These are phyloP conservation scores for Semibalanus balanoides DNA, from an alignment of 1,140 invertebrate genomes.

Conservation along the genomic window DNA sequence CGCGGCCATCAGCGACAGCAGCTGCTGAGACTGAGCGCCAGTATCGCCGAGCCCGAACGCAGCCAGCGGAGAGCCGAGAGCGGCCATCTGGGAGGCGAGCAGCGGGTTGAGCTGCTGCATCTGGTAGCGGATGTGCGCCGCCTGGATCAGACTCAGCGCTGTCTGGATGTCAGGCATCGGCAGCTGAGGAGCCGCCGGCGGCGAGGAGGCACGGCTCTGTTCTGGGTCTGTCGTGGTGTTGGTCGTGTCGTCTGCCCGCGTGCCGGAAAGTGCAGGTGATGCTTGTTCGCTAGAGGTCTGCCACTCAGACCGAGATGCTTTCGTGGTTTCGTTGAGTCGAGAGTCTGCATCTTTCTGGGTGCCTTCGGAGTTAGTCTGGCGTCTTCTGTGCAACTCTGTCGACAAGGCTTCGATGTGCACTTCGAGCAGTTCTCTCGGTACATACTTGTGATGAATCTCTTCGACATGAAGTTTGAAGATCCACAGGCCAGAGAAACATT, in stretches of 20 bases:
- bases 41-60: slow-evolving; percentile 11
- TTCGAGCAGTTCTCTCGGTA: slow-evolving; percentile 75
- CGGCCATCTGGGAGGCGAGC: neutral
- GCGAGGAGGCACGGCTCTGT: no score
- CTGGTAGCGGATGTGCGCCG: slow-evolving; percentile 2
- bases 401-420: slow-evolving; percentile 82
- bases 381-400: slow-evolving; percentile 53
- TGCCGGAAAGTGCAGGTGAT: no score
- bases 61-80: neutral
- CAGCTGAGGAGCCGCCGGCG: slow-evolving; percentile 36
- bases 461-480: slow-evolving; percentile 88
- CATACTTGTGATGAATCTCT: slow-evolving; percentile 80
- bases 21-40: slow-evolving; percentile 10
- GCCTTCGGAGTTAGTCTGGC: no score
- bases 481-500: slow-evolving; percentile 88
- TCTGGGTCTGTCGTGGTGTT: no score
- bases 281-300: no score
- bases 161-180: slow-evolving; percentile 18
- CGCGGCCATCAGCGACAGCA: slow-evolving; percentile 15
- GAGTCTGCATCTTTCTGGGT: no score
- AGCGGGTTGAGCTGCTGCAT: slow-evolving; percentile 3
- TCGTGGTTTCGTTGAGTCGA: no score
- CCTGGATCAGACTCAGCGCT: slow-evolving; percentile 10
- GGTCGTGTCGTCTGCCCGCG: no score
- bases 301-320: no score